phyloP scores from a whole-genome alignment of 2,113 vertebrate genomes.

The Bufo gargarizans region DNA sequence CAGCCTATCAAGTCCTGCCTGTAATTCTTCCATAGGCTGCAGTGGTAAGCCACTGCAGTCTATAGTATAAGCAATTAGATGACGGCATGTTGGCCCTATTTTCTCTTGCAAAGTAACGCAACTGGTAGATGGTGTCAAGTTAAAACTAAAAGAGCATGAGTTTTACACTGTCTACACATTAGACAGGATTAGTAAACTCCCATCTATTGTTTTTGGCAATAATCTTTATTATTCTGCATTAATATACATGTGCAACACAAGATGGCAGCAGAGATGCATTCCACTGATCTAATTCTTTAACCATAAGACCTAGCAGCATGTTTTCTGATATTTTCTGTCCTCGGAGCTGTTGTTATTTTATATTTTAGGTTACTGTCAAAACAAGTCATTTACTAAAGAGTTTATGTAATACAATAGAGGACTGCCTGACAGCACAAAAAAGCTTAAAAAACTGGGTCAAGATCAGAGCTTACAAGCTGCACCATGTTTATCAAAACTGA shows the following conservation, averaged over 20 bases:
- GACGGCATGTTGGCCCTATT: no score
- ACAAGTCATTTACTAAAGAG: conserved; percentile 34
- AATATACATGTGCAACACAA: neutral
- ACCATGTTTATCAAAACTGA: conserved; percentile 27
- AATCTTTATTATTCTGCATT: neutral
- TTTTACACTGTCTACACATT: no score
- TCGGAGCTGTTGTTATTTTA: conserved; percentile 19
- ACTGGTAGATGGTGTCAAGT: no score
- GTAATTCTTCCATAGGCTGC: no score
- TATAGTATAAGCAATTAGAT: no score
- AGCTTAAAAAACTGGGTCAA: conserved; percentile 26
- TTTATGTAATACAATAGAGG: conserved; percentile 30
- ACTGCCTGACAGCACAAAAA: conserved; percentile 5
- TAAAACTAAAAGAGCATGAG: no score
- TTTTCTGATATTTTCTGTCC: conserved; percentile 28
- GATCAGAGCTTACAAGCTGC: conserved; percentile 19
- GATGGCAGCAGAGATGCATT: conserved; percentile 20
- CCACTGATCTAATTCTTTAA: neutral
- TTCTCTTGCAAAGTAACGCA: no score
- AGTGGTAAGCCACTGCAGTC: no score
- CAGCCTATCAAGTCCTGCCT: no score
- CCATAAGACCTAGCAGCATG: neutral
- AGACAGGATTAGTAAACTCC: no score
- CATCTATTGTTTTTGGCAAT: neutral
- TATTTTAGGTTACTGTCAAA: conserved; percentile 27